These are phyloP conservation scores for Lepetodrilus schrolli DNA, from an alignment of 2,888 invertebrate species.

Conservation along the genomic window DNA sequence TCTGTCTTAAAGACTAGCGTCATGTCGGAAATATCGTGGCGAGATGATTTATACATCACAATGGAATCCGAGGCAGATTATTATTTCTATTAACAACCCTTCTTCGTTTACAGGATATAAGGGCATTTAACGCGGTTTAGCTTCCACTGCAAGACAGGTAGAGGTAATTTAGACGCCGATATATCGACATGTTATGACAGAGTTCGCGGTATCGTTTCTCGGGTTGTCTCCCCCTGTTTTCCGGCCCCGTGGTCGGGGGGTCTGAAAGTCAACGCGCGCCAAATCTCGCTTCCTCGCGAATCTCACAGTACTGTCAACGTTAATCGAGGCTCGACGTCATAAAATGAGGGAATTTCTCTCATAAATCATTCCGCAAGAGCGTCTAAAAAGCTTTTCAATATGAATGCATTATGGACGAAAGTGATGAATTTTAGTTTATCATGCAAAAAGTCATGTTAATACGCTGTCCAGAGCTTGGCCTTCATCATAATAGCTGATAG, in stretches of 20 bases:
- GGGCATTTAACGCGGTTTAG: slow-evolving; percentile 17
- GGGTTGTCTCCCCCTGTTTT: neutral
- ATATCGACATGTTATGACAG: slow-evolving; percentile 26
- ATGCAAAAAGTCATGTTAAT: slow-evolving; percentile 23
- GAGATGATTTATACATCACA: neutral
- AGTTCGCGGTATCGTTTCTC: neutral
- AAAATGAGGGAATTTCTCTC: slow-evolving; percentile 2
- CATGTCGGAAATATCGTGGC: slow-evolving; percentile 3
- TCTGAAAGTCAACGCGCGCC: neutral
- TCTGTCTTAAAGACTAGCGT: neutral
- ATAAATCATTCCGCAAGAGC: slow-evolving; percentile 2
- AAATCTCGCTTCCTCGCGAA: neutral
- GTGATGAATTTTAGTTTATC: slow-evolving; percentile 27
- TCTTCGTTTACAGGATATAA: slow-evolving; percentile 10
- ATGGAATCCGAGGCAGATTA: slow-evolving; percentile 5
- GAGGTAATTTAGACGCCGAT: slow-evolving; percentile 2
- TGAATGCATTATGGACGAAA: slow-evolving; percentile 26
- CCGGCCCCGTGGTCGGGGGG: neutral
- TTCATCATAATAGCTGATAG: slow-evolving; percentile 16
- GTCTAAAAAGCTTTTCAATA: slow-evolving; percentile 22
- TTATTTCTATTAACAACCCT: slow-evolving; percentile 5
- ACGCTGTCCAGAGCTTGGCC: neutral
- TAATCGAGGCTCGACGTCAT: slow-evolving; percentile 6
- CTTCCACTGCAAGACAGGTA: slow-evolving; percentile 10
- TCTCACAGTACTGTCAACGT: neutral